Evolutionary conservation across 2,888 invertebrate genomes (phyloP).

Genomic region (Koerneria pararmatus): DNA sequence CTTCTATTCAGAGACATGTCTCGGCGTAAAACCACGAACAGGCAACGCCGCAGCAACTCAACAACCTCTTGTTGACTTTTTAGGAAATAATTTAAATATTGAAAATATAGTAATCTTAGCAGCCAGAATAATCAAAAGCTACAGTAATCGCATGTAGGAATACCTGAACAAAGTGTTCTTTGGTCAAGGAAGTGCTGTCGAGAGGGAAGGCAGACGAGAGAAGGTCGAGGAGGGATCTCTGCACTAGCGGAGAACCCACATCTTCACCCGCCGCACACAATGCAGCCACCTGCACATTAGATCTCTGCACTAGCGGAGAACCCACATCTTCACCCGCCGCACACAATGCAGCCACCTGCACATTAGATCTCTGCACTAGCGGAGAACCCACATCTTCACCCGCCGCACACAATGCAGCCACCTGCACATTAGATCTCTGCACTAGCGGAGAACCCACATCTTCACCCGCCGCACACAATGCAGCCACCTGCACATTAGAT

Average conservation of each 20-base stretch:
- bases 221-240: conserved; percentile 79
- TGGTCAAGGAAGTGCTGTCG: conserved; percentile 68
- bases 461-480: no score
- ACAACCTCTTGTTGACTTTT: neutral
- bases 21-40: conserved; percentile 72
- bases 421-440: conserved; percentile 66
- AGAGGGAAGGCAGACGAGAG: conserved; percentile 78
- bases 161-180: conserved; percentile 48
- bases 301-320: neutral
- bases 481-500: no score
- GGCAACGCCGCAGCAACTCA: conserved; percentile 51
- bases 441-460: no score
- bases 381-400: conserved; percentile 68
- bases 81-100: neutral
- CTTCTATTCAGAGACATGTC: conserved; percentile 85
- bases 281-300: neutral
- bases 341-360: neutral
- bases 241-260: conserved; percentile 70
- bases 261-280: conserved; percentile 62
- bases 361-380: conserved; percentile 8
- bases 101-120: neutral
- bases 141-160: conserved; percentile 4
- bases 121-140: neutral
- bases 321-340: neutral
- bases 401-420: conserved; percentile 74